Conservation (phyloP, 2,113 vertebrate species). For the Dasyurus viverrinus region DNA sequence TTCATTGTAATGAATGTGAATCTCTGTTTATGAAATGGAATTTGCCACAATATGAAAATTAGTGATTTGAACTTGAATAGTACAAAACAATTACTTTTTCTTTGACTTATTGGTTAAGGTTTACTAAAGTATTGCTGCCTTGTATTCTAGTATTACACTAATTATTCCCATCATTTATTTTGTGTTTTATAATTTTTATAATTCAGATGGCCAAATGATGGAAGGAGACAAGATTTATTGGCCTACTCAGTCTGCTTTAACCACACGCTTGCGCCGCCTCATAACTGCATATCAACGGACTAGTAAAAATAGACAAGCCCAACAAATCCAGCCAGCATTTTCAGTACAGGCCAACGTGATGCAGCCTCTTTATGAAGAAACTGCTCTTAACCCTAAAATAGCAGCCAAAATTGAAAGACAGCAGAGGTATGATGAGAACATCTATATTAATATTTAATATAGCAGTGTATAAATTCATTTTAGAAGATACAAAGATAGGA, state of each 20-base stretch:
- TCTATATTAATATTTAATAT: constrained; percentile 13
- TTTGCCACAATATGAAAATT: background rate
- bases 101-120: constrained; percentile 6
- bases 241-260: constrained; percentile 95
- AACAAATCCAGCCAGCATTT: constrained; percentile 90
- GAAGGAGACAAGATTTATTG: constrained; percentile 93
- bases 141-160: constrained; percentile 15
- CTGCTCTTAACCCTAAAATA: constrained; percentile 94
- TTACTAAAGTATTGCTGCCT: background rate
- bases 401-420: constrained; percentile 98
- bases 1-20: constrained; percentile 24
- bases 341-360: constrained; percentile 87
- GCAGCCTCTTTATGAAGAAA: constrained; percentile 89
- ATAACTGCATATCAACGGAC: constrained; percentile 97
- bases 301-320: constrained; percentile 94
- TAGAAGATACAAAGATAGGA: background rate
- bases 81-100: background rate
- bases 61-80: background rate
- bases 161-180: constrained; percentile 27
- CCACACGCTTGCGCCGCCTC: constrained; percentile 94
- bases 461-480: background rate
- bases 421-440: constrained; percentile 88
- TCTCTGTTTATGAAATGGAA: background rate
- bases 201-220: constrained; percentile 86
- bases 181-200: constrained; percentile 49